Evolutionary conservation across 2,888 invertebrate genomes (phyloP), one percentile per base, ranked within the genome.

Genomic region (Ramazzottius varieornatus): DNA sequence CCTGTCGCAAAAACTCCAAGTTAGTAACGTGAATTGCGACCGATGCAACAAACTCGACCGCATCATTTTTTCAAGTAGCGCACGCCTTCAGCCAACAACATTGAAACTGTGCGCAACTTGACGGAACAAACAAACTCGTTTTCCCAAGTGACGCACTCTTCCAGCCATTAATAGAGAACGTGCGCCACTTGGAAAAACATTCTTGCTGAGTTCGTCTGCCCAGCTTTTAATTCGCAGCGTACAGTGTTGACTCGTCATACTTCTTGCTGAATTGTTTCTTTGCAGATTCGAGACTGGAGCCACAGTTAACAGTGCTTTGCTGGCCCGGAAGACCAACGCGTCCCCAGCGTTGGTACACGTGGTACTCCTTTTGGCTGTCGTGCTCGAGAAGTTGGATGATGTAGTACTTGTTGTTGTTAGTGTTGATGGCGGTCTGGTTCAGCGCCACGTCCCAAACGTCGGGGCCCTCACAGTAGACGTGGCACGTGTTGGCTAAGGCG

Each of bases 331-430:
- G 75, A 2, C 80, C 80, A 20, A 81, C 80, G n/a, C 81, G 73
- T 1, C 80, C 81, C 80, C 80, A 81, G 16, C 80, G 73, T 67
- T 76, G 73, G 80, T 80, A 81, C 16, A 79, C 77, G 66, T 73
- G 71, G 71, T 73, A 79, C 0, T 68, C 34, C 34, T 73, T 73
- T 46, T 68, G 69, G 24, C 66, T 69, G 67, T 77, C 73, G 33
- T 76, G 75, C 68, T 78, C 73, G 40, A 80, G 69, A 65, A 80
- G 70, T 70, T 80, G 80, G 63, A 80, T 74, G 40, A 80, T 66
- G 72, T 77, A 80, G 70, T 73, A 80, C 70, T 80, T 80, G 74
- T 80, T 80, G 73, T 80, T 80, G 74, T 80, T 80, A 70, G 76
- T 75, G 32, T 74, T 72, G 20, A 79, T 70, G 70, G 78, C 78